Evolutionary conservation across 1,140 invertebrate genomes (phyloP).

Genomic region (Patella vulgata): DNA sequence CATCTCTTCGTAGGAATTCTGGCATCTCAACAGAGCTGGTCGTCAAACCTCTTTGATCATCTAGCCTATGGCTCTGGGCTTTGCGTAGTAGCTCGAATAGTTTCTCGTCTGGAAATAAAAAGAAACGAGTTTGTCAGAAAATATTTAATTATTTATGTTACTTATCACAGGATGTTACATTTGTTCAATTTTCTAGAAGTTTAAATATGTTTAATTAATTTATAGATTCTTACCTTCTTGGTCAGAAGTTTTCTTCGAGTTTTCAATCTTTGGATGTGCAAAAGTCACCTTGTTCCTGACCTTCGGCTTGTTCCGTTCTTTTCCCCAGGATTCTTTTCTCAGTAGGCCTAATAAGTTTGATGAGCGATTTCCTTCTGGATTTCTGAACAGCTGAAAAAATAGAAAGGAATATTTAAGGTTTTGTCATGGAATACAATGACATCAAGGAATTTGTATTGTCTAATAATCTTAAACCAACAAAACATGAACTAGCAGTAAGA

Average conservation of each 20-base stretch:
- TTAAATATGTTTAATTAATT: neutral
- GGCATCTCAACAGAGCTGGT: conserved; percentile 31
- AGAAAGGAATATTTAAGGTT: no score
- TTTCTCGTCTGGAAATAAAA: conserved; percentile 46
- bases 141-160: neutral
- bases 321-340: conserved; percentile 43
- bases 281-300: conserved; percentile 47
- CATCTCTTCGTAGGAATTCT: conserved; percentile 26
- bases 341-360: conserved; percentile 50
- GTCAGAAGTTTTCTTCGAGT: conserved; percentile 19
- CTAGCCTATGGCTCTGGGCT: conserved; percentile 78
- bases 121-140: conserved; percentile 1
- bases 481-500: no score
- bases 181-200: no score
- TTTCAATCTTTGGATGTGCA: conserved; percentile 44
- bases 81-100: conserved; percentile 78
- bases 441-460: no score
- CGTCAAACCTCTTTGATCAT: conserved; percentile 81
- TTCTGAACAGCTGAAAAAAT: conserved; percentile 33
- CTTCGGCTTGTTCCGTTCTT: conserved; percentile 28
- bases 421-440: no score
- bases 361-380: conserved; percentile 42
- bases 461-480: no score
- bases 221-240: conserved; percentile 24
- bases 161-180: no score